Evolutionary conservation across 2,113 vertebrate genomes (phyloP).

Genomic region (Zosterops japonicus): DNA sequence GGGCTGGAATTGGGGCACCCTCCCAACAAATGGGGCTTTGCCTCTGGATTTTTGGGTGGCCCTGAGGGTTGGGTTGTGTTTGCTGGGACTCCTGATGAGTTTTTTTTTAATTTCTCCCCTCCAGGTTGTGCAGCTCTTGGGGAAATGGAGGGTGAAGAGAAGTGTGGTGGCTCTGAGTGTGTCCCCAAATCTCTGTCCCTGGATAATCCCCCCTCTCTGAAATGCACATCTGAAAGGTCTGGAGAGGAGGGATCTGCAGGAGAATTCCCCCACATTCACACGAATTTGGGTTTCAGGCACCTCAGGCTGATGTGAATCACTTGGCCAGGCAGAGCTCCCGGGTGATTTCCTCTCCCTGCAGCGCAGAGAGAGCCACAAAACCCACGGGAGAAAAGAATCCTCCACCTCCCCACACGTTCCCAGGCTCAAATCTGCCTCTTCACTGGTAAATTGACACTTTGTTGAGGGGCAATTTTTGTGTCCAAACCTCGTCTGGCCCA

Average conservation of each 20-base stretch:
- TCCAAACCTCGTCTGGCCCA: neutral
- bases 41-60: neutral
- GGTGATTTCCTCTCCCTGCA: neutral
- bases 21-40: neutral
- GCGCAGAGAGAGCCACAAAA: conserved; percentile 15
- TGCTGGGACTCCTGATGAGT: neutral
- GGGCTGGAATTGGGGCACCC: neutral
- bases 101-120: neutral
- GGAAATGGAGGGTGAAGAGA: neutral
- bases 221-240: neutral
- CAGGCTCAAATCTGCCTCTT: neutral
- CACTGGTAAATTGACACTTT: neutral
- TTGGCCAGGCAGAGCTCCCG: neutral
- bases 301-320: neutral
- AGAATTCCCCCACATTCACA: neutral
- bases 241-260: neutral
- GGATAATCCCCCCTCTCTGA: neutral
- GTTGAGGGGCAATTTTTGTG: neutral
- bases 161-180: neutral
- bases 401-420: neutral
- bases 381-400: neutral
- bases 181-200: neutral
- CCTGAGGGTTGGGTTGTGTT: neutral
- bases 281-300: neutral
- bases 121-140: neutral